Evolutionary conservation across 2,888 invertebrate genomes (phyloP), one percentile per base, ranked within the genome.

Genomic region (Trachelus troglodyta): DNA sequence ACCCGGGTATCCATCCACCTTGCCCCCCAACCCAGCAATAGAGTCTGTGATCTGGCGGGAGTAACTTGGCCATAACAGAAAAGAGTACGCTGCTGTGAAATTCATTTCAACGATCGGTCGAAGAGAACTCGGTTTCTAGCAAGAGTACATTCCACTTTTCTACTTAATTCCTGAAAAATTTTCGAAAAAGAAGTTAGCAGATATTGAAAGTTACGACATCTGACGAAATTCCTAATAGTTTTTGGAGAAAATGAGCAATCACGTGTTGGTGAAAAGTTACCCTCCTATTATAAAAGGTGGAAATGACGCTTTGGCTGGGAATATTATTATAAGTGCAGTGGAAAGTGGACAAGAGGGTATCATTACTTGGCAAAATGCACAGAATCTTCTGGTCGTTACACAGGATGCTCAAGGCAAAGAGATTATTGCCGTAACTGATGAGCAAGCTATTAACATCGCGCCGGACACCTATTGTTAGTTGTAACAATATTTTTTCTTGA

Each of bases 391-490:
- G 74, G 83, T 89, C n/a, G 86, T 88, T 69, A 81, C 87, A 1
- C 88, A 88, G 80, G 87, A 89, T 73, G 73, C 80, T 30, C 85
- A 87, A 80, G 85, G 86, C 82, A 87, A 87, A 81, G 89, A 89
- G 33, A 69, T 87, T 33, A 82, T 85, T 73, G 81, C 83, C 23
- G 80, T 88, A n/a, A 79, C 87, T 40, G 87, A 86, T n/a, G 87
- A 87, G 82, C 86, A 86, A 76, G 80, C 85, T 23, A 82, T 86
- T 76, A 87, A 85, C 77, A 83, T 87, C 74, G 84, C 85, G n/a
- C 80, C 87, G 34, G 89, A 90, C 76, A 84, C 87, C 1, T 90
- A 90, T 81, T 89, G 90, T 90, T 89, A 84, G 89, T 90, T 23
- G 9, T 56, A 23, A 2, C 2, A 86, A 23, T 73, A n/a, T 34